A percentile compares a stretch with the other conserved stretches of the same genome.
Conservation (phyloP, 2,888 invertebrate genomes). For the Oscheius sp. region DNA sequence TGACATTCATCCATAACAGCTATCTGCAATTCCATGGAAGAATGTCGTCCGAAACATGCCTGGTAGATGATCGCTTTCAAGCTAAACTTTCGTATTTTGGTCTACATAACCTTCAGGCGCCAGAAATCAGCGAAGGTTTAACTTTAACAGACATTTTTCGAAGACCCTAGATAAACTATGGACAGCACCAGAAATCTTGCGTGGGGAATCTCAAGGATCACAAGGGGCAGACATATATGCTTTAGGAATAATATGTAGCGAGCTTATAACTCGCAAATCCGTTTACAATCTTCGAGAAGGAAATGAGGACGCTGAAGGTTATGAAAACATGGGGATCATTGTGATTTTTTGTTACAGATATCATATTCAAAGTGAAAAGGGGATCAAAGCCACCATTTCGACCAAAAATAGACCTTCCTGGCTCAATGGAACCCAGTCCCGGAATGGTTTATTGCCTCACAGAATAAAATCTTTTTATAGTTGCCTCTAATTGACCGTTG, state of each 20-base stretch:
- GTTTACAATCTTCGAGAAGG: conserved; percentile 55
- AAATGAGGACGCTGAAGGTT: conserved; percentile 50
- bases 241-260: conserved; percentile 58
- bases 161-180: conserved; percentile 53
- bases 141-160: neutral
- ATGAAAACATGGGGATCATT: neutral
- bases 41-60: conserved; percentile 50
- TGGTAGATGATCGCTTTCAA: conserved; percentile 61
- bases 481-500: conserved; percentile 57
- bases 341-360: conserved; percentile 15
- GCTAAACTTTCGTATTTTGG: conserved; percentile 59
- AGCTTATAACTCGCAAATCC: conserved; percentile 42
- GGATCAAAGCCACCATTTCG: conserved; percentile 3
- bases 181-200: conserved; percentile 60
- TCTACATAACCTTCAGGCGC: conserved; percentile 40
- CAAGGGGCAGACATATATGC: conserved; percentile 44
- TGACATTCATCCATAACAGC: conserved; percentile 46
- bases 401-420: conserved; percentile 28
- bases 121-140: conserved; percentile 32
- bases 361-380: conserved; percentile 26
- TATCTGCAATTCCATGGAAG: conserved; percentile 40
- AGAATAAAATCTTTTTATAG: conserved; percentile 18
- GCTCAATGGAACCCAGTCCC: conserved; percentile 41
- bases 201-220: conserved; percentile 37
- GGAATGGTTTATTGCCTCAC: too few species aligned